These are phyloP conservation scores for Xanthorhoe designata DNA, from an alignment of 2,888 invertebrate genomes.

Conservation along the genomic window DNA sequence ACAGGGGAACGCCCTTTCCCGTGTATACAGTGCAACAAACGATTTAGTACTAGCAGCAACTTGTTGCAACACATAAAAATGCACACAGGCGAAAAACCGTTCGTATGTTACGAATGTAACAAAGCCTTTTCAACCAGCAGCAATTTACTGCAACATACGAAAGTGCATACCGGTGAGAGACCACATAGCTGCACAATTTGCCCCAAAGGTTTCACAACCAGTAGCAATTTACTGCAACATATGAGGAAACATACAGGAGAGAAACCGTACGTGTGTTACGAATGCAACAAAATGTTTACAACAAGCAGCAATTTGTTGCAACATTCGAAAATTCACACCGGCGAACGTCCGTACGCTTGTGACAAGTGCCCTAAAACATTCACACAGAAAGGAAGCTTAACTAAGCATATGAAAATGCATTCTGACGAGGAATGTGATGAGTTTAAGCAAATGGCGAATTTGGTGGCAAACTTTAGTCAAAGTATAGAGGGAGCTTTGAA, in stretches of 20 bases:
- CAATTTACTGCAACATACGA: slow-evolving; percentile 21
- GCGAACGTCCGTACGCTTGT: slow-evolving; percentile 21
- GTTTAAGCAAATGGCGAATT: neutral
- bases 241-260: slow-evolving; percentile 25
- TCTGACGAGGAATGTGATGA: slow-evolving; percentile 1
- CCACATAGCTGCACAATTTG: slow-evolving; percentile 17
- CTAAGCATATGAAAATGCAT: slow-evolving; percentile 29
- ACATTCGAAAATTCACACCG: slow-evolving; percentile 20
- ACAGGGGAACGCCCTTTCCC: slow-evolving; percentile 22
- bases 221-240: slow-evolving; percentile 25
- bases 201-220: slow-evolving; percentile 2
- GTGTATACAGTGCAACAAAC: slow-evolving; percentile 13
- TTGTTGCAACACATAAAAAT: slow-evolving; percentile 25
- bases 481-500: neutral
- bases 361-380: slow-evolving; percentile 28
- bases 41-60: slow-evolving; percentile 26
- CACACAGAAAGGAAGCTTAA: slow-evolving; percentile 24
- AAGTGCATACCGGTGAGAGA: slow-evolving; percentile 19
- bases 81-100: slow-evolving; percentile 28
- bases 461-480: neutral
- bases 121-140: slow-evolving; percentile 26
- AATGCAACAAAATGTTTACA: slow-evolving; percentile 25
- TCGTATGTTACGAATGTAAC: slow-evolving; percentile 21
- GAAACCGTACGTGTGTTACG: slow-evolving; percentile 24
- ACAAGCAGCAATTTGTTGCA: slow-evolving; percentile 27